Base-by-base conservation (phyloP, 2,113 vertebrate species). In the Laticauda laticaudata region DNA sequence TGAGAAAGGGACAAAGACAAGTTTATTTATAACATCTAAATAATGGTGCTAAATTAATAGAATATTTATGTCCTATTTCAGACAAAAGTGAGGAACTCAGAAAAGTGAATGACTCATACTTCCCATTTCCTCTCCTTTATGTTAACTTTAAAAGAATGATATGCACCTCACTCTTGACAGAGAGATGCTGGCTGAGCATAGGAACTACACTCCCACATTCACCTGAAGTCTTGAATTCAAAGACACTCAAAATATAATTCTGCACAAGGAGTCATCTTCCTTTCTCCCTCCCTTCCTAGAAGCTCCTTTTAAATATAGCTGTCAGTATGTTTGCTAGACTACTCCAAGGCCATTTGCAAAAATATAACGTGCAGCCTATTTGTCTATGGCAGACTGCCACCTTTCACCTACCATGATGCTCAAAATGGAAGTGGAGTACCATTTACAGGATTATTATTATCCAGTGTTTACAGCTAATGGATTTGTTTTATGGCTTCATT, bases 371-470 rank as follows among this genome's bases (percentile, higher is more conserved):
- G 93, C 53, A 64, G 94, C 94, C 92, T 96, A 93, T 96, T 96
- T 95, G 94, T 21, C 93, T 96, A 57, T 92, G 96, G 93, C 93
- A 90, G 90, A 81, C 88, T 93, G 69, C 92, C 91, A 94, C 90
- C 94, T 96, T 95, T 97, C 95, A 95, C 95, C 95, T 88, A 93
- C 92, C 90, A 93, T 93, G 95, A 93, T 93, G 87, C 1, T 1
- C 85, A 92, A 93, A 95, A 95, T 89, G 89, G 92, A 93, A 18
- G 0, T 94, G 86, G 93, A 96, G 90, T 64, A 24, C 89, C 95
- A 96, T 95, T 94, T 95, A 93, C 75, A 91, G 95, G 96, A 97
- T 96, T 94, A 95, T 93, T 94, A 92, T 94, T 94, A 96, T 88
- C 93, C 92, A 90, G 9, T 95, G 93, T 94, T 96, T 97, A 91